Conservation (phyloP, 2,888 invertebrate species). For the Thumatha senex region DNA sequence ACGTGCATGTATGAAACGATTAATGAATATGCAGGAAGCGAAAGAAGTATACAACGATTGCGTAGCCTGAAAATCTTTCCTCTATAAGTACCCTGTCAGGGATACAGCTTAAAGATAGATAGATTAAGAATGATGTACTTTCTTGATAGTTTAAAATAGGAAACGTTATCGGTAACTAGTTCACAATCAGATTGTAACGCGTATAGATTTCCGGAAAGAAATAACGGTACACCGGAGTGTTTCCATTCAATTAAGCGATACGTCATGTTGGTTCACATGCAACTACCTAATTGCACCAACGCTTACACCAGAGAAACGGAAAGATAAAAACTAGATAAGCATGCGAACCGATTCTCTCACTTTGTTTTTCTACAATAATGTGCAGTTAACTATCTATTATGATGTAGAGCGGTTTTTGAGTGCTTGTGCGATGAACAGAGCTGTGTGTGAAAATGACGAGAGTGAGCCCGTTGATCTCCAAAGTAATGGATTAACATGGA, state of each 20-base stretch:
- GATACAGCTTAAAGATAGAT: too few species aligned
- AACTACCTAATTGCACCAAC: conserved; percentile 55
- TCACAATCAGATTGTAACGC: neutral
- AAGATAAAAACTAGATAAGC: conserved; percentile 55
- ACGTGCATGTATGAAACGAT: too few species aligned
- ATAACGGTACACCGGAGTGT: conserved; percentile 12
- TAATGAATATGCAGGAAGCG: too few species aligned
- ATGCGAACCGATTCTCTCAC: conserved; percentile 59
- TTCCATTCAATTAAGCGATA: conserved; percentile 23
- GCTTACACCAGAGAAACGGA: conserved; percentile 51
- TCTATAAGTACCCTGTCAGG: too few species aligned
- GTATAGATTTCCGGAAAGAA: conserved; percentile 33
- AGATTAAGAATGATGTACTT: too few species aligned
- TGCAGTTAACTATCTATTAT: conserved; percentile 44
- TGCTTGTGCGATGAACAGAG: conserved; percentile 34
- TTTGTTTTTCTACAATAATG: conserved; percentile 30
- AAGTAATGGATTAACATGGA: neutral
- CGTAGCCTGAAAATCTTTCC: too few species aligned
- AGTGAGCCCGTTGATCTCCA: too few species aligned
- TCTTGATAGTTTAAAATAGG: too few species aligned
- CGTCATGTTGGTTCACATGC: conserved; percentile 53
- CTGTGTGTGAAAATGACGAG: neutral
- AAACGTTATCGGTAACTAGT: neutral
- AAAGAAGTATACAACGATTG: too few species aligned
- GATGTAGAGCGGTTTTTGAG: conserved; percentile 51